phyloP scores from a whole-genome alignment of 2,113 vertebrate species.

The Progne subis region DNA sequence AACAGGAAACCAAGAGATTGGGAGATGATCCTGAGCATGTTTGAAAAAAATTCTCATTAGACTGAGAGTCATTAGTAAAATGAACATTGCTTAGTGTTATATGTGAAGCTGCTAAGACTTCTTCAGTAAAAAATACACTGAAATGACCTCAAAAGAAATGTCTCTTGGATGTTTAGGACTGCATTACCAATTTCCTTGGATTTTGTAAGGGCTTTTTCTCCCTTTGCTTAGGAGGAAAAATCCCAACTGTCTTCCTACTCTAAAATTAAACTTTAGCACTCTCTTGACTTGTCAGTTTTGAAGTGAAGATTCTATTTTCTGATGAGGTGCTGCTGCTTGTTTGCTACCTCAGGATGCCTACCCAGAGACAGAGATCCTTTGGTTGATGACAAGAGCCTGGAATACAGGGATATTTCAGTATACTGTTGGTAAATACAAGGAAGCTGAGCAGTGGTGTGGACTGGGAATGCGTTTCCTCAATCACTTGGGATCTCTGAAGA shows the following conservation, averaged over 20 bases:
- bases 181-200: neutral
- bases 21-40: neutral
- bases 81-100: neutral
- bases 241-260: neutral
- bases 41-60: neutral
- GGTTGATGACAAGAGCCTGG: constrained; percentile 91
- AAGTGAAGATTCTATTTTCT: neutral
- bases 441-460: constrained; percentile 87
- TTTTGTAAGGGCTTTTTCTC: neutral
- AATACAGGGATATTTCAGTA: constrained; percentile 88
- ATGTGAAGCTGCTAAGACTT: neutral
- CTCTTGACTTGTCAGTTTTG: neutral
- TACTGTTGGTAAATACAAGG: constrained; percentile 75
- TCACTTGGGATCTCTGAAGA: constrained; percentile 83
- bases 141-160: neutral
- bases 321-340: neutral
- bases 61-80: neutral
- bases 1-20: neutral
- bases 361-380: constrained; percentile 87
- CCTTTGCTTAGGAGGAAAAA: neutral
- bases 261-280: neutral
- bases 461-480: constrained; percentile 85
- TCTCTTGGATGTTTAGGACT: neutral
- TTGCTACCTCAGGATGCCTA: constrained; percentile 70
- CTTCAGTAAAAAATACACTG: neutral